Evolutionary conservation across 1,140 invertebrate genomes (phyloP).

Genomic region (Elymnias hypermnestra): DNA sequence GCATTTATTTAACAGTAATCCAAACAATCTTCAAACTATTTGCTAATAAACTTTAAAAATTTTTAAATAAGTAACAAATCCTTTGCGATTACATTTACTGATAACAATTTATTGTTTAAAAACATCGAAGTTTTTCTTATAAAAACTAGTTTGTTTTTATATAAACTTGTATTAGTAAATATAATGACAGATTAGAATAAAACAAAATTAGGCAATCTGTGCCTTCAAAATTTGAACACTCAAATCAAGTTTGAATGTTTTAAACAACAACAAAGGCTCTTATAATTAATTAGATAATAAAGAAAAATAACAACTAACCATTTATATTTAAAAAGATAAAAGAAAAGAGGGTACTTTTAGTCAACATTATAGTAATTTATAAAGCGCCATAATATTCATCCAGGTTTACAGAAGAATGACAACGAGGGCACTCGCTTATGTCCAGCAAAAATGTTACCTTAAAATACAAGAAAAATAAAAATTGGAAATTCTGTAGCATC

Average conservation of each 20-base stretch:
- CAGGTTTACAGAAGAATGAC: constrained; percentile 48
- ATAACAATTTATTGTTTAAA: not conserved
- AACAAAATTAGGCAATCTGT: constrained; percentile 26
- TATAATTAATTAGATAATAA: constrained; percentile 7
- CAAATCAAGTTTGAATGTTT: constrained; percentile 11
- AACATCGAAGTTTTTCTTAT: constrained; percentile 24
- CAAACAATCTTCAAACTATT: too few relatives aligned
- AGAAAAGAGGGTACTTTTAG: not conserved
- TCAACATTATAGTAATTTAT: not conserved
- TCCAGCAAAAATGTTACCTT: constrained; percentile 61
- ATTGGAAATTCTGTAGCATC: too few relatives aligned
- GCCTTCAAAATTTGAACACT: constrained; percentile 5
- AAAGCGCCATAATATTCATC: constrained; percentile 42
- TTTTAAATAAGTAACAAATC: constrained; percentile 2
- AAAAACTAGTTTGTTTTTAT: constrained; percentile 29
- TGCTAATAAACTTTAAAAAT: too few relatives aligned
- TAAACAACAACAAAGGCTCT: constrained; percentile 10
- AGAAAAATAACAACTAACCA: not conserved
- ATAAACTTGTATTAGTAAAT: constrained; percentile 5
- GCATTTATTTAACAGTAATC: too few relatives aligned
- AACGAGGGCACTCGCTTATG: constrained; percentile 53
- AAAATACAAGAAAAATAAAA: constrained; percentile 15
- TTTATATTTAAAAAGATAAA: not conserved
- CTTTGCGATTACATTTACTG: not conserved
- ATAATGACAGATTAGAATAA: constrained; percentile 4